phyloP scores from a whole-genome alignment of 1,140 invertebrate species.

The Metaphire vulgaris region DNA sequence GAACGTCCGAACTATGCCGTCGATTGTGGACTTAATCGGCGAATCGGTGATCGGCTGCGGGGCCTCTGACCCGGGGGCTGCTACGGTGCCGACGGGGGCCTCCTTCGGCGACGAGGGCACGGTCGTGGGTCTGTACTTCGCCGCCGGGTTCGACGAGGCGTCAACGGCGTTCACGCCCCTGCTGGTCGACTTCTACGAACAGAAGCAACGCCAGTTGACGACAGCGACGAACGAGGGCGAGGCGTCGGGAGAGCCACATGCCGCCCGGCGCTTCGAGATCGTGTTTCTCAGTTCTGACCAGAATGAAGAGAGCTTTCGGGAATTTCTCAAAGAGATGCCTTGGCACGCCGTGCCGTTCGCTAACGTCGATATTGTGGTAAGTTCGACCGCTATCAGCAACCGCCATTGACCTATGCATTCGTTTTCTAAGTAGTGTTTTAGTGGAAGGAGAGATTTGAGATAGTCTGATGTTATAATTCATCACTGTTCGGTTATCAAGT shows the following conservation, averaged over 20 bases:
- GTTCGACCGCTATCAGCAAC: neutral
- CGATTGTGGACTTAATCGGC: neutral
- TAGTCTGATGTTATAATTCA: neutral
- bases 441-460: neutral
- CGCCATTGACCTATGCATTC: no score
- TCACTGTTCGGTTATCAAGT: neutral
- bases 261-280: neutral
- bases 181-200: conserved; percentile 8
- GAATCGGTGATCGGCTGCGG: neutral
- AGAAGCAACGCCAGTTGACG: neutral
- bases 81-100: neutral
- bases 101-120: no score
- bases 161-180: conserved; percentile 6
- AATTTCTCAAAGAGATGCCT: neutral
- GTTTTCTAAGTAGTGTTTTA: no score
- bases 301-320: neutral
- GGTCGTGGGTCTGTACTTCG: conserved; percentile 12
- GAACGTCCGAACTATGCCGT: neutral
- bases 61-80: neutral
- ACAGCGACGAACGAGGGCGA: no score
- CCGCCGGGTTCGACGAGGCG: neutral
- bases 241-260: neutral
- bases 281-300: conserved; percentile 5
- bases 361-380: neutral
- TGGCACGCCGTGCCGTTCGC: neutral